These are phyloP conservation scores for Palaemon carinicauda DNA, from an alignment of 1,140 invertebrate species.

Conservation along the genomic window DNA sequence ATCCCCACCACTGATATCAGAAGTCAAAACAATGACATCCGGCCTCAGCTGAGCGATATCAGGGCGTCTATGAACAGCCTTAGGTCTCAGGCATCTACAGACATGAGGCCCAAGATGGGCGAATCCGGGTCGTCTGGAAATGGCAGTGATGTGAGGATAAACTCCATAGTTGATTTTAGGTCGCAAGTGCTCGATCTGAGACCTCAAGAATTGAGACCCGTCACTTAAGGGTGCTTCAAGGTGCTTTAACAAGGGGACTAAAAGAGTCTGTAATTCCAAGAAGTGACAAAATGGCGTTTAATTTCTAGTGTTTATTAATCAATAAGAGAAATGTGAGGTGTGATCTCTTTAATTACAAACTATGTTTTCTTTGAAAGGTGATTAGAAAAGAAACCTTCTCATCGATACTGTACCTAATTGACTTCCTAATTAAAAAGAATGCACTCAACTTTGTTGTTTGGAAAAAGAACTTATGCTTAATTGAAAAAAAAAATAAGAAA, in stretches of 20 bases:
- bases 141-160: background rate
- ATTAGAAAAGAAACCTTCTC: too few species aligned
- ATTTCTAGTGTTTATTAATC: too few species aligned
- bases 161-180: slow-evolving; percentile 25
- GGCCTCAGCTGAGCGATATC: slow-evolving; percentile 3
- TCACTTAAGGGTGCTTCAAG: slow-evolving; percentile 11
- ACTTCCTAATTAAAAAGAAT: too few species aligned
- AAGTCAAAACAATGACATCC: slow-evolving; percentile 25
- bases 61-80: slow-evolving; percentile 3
- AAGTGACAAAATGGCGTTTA: too few species aligned
- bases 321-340: too few species aligned
- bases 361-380: too few species aligned
- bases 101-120: slow-evolving; percentile 23
- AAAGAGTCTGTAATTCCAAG: too few species aligned
- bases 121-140: background rate
- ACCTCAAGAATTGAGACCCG: slow-evolving; percentile 36
- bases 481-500: too few species aligned
- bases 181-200: slow-evolving; percentile 42
- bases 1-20: slow-evolving; percentile 22
- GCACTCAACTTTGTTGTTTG: too few species aligned
- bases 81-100: slow-evolving; percentile 13
- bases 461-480: too few species aligned
- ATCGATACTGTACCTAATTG: too few species aligned
- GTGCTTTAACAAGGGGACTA: background rate
- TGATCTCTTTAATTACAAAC: too few species aligned